Conservation (phyloP, 2,113 vertebrate genomes). For the Istiophorus platypterus region DNA sequence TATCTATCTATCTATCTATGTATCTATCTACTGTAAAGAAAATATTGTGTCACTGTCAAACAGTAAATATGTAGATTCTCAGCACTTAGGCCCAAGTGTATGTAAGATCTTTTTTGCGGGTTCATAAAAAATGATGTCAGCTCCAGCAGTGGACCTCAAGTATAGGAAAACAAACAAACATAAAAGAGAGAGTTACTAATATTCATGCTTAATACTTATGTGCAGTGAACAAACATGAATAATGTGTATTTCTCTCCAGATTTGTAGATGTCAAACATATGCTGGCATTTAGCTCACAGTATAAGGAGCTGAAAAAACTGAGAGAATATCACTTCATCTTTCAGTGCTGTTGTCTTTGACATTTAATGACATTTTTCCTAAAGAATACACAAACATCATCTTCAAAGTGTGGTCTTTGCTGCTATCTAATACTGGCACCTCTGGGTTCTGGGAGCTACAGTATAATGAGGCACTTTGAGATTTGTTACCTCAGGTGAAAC, state of each 20-base stretch:
- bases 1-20: constrained; percentile 7
- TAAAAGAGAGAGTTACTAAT: no score
- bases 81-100: constrained; percentile 15
- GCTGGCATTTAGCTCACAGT: constrained; percentile 22
- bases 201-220: background rate
- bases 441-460: constrained; percentile 14
- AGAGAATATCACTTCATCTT: constrained; percentile 1
- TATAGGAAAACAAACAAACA: background rate
- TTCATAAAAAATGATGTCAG: constrained; percentile 10
- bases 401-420: constrained; percentile 52
- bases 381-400: constrained; percentile 49
- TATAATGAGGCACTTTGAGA: constrained; percentile 65
- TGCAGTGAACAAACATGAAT: background rate
- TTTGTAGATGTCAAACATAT: background rate
- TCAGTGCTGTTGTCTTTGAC: constrained; percentile 26
- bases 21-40: background rate
- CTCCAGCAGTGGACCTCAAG: background rate
- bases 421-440: constrained; percentile 38
- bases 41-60: background rate
- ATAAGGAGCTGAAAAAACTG: background rate
- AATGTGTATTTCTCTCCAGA: background rate
- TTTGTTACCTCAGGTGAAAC: constrained; percentile 49
- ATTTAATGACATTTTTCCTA: constrained; percentile 50
- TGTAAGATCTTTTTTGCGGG: constrained; percentile 16
- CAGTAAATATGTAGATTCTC: background rate